Base-by-base conservation (phyloP, 1,140 invertebrate species). In the Cyclina sinensis region DNA sequence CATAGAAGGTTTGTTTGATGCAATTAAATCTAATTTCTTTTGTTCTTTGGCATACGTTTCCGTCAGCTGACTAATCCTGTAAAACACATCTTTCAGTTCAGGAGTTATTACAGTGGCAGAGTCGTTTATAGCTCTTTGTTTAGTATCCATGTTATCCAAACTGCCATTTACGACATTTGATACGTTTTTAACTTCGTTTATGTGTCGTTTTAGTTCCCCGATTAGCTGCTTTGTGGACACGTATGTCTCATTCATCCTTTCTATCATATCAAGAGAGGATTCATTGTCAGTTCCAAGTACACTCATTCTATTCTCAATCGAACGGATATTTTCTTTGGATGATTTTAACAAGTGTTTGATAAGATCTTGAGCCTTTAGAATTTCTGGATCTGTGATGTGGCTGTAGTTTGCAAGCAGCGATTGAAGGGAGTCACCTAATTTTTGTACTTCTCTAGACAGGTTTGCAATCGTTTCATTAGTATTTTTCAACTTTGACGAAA, bases 11-110 rank as follows among this genome's bases (percentile, higher is more conserved):
- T 79, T 68, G 39, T 87, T 68, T 0, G 48, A 16, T n/a, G 35
- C 24, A 21, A 87, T 79, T 35, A 80, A 68, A 43, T 87, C 85
- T 30, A 87, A 24, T 65, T 87, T 87, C 30, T 87, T 62, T 27
- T 87, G 85, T 70, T 87, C 85, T 12, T 37, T 43, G 16, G 59
- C 16, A 27, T 46, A 70, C 37, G 73, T 24, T 0, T 51, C 30
- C 2, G 48, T n/a, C 16, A 87, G 57, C 16, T 57, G 14, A 35
- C 30, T 37, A 14, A 87, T 54, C 21, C 70, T 87, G 16, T 62
- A 39, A 43, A 87, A 16, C 9, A 87, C n/a, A 2, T 51, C 30
- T 30, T 65, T 35, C 2, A 87, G 35, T 5, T 87, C 51, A 12
- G 85, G 74, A 43, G 12, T 12, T 2, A 87, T 4, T 1, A 51